Base-by-base conservation (phyloP, 2,888 invertebrate genomes). In the Trichogramma dendrolimi region DNA sequence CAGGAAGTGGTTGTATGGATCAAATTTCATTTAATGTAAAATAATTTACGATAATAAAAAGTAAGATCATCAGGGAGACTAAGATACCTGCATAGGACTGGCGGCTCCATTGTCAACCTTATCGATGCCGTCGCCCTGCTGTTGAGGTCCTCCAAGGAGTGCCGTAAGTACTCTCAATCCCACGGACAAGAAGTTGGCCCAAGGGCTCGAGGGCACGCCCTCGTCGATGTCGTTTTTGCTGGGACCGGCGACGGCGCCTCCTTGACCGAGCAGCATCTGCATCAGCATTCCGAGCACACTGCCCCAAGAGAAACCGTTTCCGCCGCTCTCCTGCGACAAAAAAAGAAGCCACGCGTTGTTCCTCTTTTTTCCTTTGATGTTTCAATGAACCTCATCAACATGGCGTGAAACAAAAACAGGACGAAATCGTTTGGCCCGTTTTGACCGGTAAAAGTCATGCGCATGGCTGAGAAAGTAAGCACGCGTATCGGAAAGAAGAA, bases 121-220 rank as follows among this genome's bases (percentile, higher is more conserved):
- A 79, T 94, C 94, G 79, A 93, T 92, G 62, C 91, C 91, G 75
- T 92, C 92, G 71, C 85, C 82, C 54, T 81, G 86, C 52, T 86
- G 86, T 44, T 85, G 87, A 39, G 84, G 86, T 44, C 88, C 88
- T 56, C 92, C 91, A 61, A 94, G 83, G 70, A 94, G 83, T 46
- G 92, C 91, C 41, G 92, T 90, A 67, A 94, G 83, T 73, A 94
- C 90, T 80, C 92, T 90, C 60, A 94, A 83, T 56, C 94, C 94
- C 77, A 94, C 89, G 6, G 92, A 88, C 56, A 94, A 82, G 39
- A 94, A 83, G 80, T 92, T 92, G 51, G 93, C 89, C 94, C 94
- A 94, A 27, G 93, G 92, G 27, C 93, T 93, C 44, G 88, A 83
- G 0, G 89, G 85, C 6, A 84, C 84, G 10, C 86, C 83, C 8